phyloP scores from a whole-genome alignment of 2,797 vertebrate species.

The Alca torda region DNA sequence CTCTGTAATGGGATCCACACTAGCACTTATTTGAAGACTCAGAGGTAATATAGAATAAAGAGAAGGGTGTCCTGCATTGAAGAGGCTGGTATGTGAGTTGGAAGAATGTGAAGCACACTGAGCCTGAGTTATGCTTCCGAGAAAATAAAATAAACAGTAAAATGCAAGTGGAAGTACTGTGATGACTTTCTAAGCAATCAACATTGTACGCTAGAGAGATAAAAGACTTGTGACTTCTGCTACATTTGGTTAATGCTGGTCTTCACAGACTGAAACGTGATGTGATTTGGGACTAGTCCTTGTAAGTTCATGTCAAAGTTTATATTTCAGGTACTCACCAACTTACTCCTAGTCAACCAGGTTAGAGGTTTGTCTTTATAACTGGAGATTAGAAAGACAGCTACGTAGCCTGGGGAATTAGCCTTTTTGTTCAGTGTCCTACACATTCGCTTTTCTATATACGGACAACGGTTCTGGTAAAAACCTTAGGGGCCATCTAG shows the following conservation, averaged over 20 bases:
- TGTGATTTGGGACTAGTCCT: not conserved
- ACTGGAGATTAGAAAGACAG: not conserved
- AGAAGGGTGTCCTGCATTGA: not conserved
- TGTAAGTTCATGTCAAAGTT: not conserved
- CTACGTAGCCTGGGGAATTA: not conserved
- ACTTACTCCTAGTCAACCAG: not conserved
- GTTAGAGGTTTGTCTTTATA: not conserved
- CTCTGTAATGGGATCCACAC: not conserved
- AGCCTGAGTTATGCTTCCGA: not conserved
- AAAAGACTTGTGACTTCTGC: not conserved
- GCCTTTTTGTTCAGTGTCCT: not conserved
- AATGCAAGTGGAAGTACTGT: not conserved
- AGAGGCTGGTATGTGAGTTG: not conserved
- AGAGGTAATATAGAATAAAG: not conserved
- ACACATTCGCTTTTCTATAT: not conserved
- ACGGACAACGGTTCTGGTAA: not conserved
- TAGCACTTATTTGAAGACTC: not conserved
- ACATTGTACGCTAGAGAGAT: not conserved
- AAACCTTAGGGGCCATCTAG: not conserved
- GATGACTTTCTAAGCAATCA: constrained; percentile 22
- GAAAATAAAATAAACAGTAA: constrained; percentile 9
- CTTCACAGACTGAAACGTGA: not conserved
- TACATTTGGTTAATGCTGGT: not conserved
- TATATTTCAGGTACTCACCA: not conserved
- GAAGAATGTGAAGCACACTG: not conserved